A percentile compares a stretch with the other conserved stretches of the same genome.
Evolutionary conservation across 2,113 vertebrate genomes (phyloP).

Genomic region (Xenopus borealis): DNA sequence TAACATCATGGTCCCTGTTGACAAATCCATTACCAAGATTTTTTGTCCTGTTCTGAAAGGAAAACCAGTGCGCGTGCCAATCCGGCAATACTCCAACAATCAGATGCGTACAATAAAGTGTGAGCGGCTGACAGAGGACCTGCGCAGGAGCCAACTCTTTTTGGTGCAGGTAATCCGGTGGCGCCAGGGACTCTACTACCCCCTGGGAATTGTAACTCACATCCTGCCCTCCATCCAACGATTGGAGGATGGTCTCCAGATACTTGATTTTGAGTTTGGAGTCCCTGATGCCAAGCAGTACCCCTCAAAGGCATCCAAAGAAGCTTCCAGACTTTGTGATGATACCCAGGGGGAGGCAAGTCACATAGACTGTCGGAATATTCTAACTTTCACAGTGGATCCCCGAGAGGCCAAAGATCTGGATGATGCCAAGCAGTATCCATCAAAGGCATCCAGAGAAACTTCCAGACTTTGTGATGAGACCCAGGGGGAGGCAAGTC

Average conservation of each 20-base stretch:
- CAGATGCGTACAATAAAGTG: conserved; percentile 48
- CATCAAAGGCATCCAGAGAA: conserved; percentile 47
- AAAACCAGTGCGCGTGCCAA: conserved; percentile 61
- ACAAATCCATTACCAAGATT: conserved; percentile 72
- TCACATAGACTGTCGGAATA: conserved; percentile 56
- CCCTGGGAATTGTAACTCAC: conserved; percentile 71
- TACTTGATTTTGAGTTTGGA: conserved; percentile 67
- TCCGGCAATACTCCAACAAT: conserved; percentile 58
- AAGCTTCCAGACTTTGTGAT: conserved; percentile 29
- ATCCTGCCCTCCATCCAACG: conserved; percentile 60
- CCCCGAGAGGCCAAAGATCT: conserved; percentile 66
- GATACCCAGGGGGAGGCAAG: not conserved
- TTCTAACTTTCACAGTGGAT: conserved; percentile 79
- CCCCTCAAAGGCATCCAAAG: conserved; percentile 44
- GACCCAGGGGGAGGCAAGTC: conserved; percentile 1
- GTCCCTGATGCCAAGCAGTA: conserved; percentile 49
- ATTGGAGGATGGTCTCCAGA: conserved; percentile 59
- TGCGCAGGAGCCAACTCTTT: conserved; percentile 62
- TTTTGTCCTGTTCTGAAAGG: conserved; percentile 64
- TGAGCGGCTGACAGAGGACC: conserved; percentile 54
- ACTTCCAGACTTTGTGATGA: conserved; percentile 5
- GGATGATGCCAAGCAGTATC: conserved; percentile 64
- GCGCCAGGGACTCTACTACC: conserved; percentile 63
- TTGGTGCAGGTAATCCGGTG: conserved; percentile 72
- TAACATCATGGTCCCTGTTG: conserved; percentile 76